These are phyloP conservation scores for Jordanella pulchra DNA, from an alignment of 2,797 vertebrate genomes.

Conservation along the genomic window DNA sequence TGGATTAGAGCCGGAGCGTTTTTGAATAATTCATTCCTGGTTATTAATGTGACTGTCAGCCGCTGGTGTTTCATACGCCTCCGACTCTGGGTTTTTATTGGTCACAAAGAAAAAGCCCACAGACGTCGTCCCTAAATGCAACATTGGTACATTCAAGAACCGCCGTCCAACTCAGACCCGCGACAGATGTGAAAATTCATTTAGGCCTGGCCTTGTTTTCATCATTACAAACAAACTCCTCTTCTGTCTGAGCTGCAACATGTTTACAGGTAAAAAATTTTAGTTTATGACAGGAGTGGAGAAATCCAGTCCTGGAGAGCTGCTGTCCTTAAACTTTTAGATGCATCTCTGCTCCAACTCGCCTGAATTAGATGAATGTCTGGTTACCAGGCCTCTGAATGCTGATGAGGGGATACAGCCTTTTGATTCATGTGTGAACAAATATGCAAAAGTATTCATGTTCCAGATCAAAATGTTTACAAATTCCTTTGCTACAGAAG, in stretches of 20 bases:
- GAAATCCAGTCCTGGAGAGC: no score
- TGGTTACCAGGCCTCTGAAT: no score
- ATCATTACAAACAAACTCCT: constrained; percentile 43
- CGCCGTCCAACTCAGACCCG: constrained; percentile 43
- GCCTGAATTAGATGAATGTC: no score
- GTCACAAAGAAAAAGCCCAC: constrained; percentile 64
- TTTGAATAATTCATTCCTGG: constrained; percentile 78
- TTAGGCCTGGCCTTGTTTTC: constrained; percentile 24
- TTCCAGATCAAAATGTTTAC: no score
- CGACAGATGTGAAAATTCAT: constrained; percentile 63
- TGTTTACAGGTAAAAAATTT: neutral
- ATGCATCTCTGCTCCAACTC: no score
- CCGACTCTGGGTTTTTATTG: constrained; percentile 69
- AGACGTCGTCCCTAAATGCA: constrained; percentile 67
- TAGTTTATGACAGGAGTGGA: no score
- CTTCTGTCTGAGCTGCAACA: constrained; percentile 28
- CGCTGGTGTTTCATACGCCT: constrained; percentile 72
- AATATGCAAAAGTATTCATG: no score
- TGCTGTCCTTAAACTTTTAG: no score
- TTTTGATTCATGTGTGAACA: no score
- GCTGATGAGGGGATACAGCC: no score
- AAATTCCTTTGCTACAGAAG: no score
- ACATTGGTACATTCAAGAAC: constrained; percentile 46
- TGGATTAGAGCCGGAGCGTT: constrained; percentile 78
- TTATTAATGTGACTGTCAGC: constrained; percentile 81